phyloP scores from a whole-genome alignment of 1,140 invertebrate genomes.

The Aphaenogaster rudis region DNA sequence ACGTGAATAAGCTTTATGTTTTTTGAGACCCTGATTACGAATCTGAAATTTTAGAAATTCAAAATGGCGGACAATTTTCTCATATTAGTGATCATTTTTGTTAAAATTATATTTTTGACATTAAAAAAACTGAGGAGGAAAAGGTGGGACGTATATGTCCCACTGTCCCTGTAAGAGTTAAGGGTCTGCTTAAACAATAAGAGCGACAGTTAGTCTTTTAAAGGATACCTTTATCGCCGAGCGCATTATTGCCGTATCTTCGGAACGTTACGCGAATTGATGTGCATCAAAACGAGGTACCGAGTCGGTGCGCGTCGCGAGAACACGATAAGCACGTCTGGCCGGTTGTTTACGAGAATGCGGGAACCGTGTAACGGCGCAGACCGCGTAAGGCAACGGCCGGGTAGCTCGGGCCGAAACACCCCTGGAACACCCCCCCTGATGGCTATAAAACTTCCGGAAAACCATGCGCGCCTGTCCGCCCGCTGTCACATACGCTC shows the following conservation, averaged over 20 bases:
- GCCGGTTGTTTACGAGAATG: conserved; percentile 77
- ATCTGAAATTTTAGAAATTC: too few species aligned
- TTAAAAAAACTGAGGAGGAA: too few species aligned
- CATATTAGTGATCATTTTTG: too few species aligned
- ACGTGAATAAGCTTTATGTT: background rate
- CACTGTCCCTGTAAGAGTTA: too few species aligned
- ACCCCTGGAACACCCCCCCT: conserved; percentile 71
- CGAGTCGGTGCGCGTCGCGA: conserved; percentile 65
- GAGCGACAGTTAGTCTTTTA: background rate
- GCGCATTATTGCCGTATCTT: conserved; percentile 41
- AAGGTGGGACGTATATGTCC: too few species aligned
- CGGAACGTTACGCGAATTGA: conserved; percentile 34
- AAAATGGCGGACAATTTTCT: too few species aligned
- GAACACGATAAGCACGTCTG: conserved; percentile 76
- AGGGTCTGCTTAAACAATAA: background rate
- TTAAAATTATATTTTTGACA: too few species aligned
- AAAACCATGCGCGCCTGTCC: conserved; percentile 77
- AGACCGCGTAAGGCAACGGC: conserved; percentile 72
- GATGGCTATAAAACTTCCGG: conserved; percentile 78
- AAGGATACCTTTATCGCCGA: background rate
- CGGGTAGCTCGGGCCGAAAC: conserved; percentile 69
- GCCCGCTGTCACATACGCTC: conserved; percentile 81
- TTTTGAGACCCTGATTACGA: too few species aligned
- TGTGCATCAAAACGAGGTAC: conserved; percentile 44
- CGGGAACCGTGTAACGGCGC: conserved; percentile 76